phyloP scores from a whole-genome alignment of 2,888 invertebrate genomes.

The Seladonia tumulorum region DNA sequence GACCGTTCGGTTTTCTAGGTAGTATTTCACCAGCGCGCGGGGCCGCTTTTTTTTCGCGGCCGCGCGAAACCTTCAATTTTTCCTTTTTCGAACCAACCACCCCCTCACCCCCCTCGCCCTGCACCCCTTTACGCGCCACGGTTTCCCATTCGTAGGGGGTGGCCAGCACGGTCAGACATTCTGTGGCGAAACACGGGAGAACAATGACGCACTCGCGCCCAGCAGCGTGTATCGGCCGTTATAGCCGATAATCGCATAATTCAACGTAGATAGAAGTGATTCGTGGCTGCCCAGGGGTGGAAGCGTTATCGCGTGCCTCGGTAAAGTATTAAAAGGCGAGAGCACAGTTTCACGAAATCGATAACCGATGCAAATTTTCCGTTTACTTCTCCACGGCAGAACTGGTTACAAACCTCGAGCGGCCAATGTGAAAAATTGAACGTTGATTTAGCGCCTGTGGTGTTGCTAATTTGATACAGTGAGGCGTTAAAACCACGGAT shows the following conservation, averaged over 20 bases:
- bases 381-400: neutral
- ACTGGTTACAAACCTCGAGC: neutral
- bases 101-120: constrained; percentile 11
- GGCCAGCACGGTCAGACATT: constrained; percentile 7
- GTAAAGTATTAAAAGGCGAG: constrained; percentile 58
- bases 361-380: constrained; percentile 60
- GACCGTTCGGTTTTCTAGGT: constrained; percentile 81
- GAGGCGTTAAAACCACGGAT: neutral
- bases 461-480: neutral
- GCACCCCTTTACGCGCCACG: constrained; percentile 18
- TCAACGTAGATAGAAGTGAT: constrained; percentile 52
- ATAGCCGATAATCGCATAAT: constrained; percentile 68
- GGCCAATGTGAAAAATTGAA: neutral
- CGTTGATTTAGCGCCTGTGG: neutral
- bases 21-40: constrained; percentile 76
- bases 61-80: constrained; percentile 67
- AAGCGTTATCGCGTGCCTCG: constrained; percentile 37
- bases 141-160: neutral
- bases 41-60: constrained; percentile 56
- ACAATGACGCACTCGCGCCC: constrained; percentile 26
- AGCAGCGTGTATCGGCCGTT: constrained; percentile 50
- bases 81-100: constrained; percentile 39
- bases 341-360: constrained; percentile 57
- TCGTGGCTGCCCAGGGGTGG: constrained; percentile 18
- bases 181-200: constrained; percentile 30